These are phyloP conservation scores for Stratiolaelaps scimitus DNA, from an alignment of 1,140 invertebrate species.

Conservation along the genomic window DNA sequence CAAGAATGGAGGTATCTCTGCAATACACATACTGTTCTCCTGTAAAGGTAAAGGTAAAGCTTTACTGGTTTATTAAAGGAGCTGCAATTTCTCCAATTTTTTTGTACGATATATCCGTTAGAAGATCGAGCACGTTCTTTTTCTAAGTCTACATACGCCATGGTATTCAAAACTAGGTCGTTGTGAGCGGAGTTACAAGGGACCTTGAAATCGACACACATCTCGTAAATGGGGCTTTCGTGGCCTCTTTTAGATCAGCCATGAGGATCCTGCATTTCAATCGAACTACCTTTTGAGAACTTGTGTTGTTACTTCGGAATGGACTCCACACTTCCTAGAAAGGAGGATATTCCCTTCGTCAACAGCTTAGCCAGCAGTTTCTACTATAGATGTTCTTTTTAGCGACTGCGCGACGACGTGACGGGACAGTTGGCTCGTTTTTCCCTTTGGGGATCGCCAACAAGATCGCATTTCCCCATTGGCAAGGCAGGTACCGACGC, in stretches of 20 bases:
- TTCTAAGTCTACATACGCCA: not conserved
- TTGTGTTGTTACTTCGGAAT: conserved; percentile 3
- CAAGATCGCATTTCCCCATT: not conserved
- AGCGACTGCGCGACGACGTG: not conserved
- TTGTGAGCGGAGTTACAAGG: not conserved
- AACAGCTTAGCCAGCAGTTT: not conserved
- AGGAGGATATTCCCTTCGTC: not conserved
- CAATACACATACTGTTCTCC: too few relatives aligned
- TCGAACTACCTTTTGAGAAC: not conserved
- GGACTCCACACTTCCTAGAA: not conserved
- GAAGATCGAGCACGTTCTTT: too few relatives aligned
- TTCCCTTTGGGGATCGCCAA: not conserved
- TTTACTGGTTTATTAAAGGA: too few relatives aligned
- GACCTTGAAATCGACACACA: not conserved
- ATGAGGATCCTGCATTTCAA: not conserved
- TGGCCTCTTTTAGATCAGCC: not conserved
- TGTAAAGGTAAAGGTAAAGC: too few relatives aligned
- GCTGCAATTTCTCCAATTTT: too few relatives aligned
- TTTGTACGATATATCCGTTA: too few relatives aligned
- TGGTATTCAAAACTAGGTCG: not conserved
- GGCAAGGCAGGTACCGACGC: not conserved
- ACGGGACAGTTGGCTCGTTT: not conserved
- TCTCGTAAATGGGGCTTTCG: not conserved
- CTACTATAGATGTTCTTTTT: not conserved
- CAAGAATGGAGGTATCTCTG: too few relatives aligned